A percentile compares a stretch with the other conserved stretches of the same genome.
phyloP scores from a whole-genome alignment of 2,113 vertebrate species.

The Oryzias celebensis region DNA sequence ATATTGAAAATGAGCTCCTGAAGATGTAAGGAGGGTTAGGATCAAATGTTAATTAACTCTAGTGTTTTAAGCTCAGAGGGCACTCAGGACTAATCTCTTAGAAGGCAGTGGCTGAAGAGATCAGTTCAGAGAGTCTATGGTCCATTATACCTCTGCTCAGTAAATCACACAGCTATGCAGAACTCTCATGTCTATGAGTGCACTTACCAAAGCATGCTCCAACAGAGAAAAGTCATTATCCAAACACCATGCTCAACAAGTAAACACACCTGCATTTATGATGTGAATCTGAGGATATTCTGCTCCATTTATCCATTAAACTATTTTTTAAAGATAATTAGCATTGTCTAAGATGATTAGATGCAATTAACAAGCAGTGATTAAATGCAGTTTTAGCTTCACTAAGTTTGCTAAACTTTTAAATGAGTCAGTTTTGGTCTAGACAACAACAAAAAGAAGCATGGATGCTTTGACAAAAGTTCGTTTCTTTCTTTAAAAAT shows the following conservation, averaged over 20 bases:
- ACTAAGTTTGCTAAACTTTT: no score
- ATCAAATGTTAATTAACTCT: conserved; percentile 75
- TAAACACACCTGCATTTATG: conserved; percentile 1
- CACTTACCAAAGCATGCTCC: conserved; percentile 21
- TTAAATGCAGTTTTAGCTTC: no score
- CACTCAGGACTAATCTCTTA: conserved; percentile 63
- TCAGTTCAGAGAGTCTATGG: conserved; percentile 46
- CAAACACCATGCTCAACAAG: neutral
- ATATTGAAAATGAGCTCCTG: conserved; percentile 52
- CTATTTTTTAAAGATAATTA: no score
- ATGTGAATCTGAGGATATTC: no score
- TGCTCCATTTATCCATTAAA: no score
- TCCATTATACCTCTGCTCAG: conserved; percentile 55
- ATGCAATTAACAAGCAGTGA: no score
- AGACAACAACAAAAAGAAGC: no score
- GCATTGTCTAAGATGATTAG: no score
- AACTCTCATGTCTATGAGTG: conserved; percentile 33
- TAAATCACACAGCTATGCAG: conserved; percentile 59
- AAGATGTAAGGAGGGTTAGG: conserved; percentile 57
- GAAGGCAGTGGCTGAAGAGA: conserved; percentile 47
- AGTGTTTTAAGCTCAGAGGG: conserved; percentile 71
- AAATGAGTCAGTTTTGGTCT: no score
- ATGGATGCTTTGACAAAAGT: no score
- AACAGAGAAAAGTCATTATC: conserved; percentile 26
- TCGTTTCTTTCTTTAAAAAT: no score